These are phyloP conservation scores for Ia io DNA, from an alignment of 2,113 vertebrate species.

Conservation along the genomic window DNA sequence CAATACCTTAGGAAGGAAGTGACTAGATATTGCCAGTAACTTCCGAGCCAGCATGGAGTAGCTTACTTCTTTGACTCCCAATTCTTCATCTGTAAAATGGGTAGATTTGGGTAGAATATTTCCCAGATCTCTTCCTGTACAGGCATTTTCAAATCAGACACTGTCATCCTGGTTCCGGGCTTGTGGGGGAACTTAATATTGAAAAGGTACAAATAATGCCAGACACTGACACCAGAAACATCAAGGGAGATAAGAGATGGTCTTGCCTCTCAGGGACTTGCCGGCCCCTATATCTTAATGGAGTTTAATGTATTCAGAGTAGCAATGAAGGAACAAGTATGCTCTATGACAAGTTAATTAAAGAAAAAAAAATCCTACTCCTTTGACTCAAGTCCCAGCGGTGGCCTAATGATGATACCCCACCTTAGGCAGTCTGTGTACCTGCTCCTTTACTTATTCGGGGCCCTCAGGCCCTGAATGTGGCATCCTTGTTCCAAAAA, in stretches of 20 bases:
- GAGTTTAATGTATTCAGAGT: neutral
- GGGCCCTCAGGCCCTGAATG: neutral
- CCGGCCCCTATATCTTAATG: neutral
- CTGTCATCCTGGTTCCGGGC: neutral
- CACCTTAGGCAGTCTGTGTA: neutral
- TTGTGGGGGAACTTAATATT: neutral
- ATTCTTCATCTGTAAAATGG: constrained; percentile 36
- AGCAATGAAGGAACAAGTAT: neutral
- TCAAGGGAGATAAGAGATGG: neutral
- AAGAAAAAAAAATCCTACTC: neutral
- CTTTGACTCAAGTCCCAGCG: neutral
- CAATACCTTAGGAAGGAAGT: neutral
- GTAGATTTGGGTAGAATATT: neutral
- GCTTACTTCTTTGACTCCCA: neutral
- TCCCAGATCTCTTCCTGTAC: neutral
- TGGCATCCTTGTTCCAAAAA: constrained; percentile 53
- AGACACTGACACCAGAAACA: too few relatives aligned
- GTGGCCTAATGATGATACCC: neutral
- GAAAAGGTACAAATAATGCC: neutral
- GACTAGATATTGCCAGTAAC: neutral
- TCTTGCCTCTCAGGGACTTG: neutral
- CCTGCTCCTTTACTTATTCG: neutral
- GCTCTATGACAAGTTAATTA: neutral
- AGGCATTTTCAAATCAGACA: neutral
- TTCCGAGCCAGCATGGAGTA: neutral